Conservation (phyloP, 2,113 vertebrate genomes). For the Corynorhinus townsendii region DNA sequence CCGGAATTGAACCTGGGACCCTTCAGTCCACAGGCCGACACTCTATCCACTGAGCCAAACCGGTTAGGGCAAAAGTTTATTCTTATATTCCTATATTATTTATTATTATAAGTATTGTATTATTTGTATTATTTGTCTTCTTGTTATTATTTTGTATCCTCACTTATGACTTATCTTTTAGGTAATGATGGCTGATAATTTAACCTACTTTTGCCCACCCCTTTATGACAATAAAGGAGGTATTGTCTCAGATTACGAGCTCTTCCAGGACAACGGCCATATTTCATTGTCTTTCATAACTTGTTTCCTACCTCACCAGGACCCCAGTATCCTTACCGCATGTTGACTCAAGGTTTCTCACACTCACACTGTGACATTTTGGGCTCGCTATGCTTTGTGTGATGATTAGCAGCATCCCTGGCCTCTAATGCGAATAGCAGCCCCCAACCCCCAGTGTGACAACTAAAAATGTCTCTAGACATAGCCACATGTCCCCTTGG, state of each 20-base stretch:
- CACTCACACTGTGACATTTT: background rate
- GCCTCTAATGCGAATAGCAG: background rate
- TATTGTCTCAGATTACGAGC: background rate
- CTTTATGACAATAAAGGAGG: background rate
- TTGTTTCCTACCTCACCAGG: background rate
- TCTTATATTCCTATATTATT: background rate
- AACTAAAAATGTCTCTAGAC: background rate
- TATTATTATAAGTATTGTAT: background rate
- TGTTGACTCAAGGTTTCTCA: background rate
- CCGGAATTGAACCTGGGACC: too few relatives aligned
- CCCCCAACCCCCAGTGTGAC: background rate
- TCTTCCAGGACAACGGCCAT: background rate
- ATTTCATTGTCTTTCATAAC: background rate
- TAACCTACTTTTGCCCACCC: background rate
- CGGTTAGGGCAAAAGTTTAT: background rate
- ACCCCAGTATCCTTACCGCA: background rate
- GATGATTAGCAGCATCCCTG: background rate
- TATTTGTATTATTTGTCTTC: background rate
- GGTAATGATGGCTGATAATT: background rate
- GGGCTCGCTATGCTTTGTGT: background rate
- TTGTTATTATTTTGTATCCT: background rate
- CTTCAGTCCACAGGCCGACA: too few relatives aligned
- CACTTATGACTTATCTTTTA: background rate
- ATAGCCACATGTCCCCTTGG: background rate
- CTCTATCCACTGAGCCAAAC: too few relatives aligned